phyloP scores from a whole-genome alignment of 2,113 vertebrate genomes.

The Forbesichthys papilliferus region DNA sequence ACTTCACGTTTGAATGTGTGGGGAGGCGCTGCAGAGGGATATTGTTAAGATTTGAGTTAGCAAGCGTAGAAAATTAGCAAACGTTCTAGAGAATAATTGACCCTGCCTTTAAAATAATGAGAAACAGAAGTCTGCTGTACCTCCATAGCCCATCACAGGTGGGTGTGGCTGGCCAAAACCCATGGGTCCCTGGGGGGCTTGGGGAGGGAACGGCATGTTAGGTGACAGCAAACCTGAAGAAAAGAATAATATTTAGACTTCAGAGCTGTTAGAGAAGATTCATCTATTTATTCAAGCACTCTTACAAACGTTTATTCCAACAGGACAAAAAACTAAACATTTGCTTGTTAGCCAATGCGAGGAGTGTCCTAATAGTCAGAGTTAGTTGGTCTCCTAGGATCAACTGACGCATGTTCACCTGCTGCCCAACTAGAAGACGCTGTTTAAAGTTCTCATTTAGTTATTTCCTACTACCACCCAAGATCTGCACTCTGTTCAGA shows the following conservation, averaged over 20 bases:
- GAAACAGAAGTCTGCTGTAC: constrained; percentile 52
- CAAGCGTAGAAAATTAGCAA: too few relatives aligned
- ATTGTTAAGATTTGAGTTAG: too few relatives aligned
- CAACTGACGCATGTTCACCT: too few relatives aligned
- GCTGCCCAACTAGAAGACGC: too few relatives aligned
- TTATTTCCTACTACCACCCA: neutral
- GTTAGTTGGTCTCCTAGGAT: too few relatives aligned
- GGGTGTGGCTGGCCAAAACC: constrained; percentile 88
- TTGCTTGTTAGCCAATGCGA: too few relatives aligned
- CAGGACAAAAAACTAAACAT: too few relatives aligned
- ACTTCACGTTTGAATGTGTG: too few relatives aligned
- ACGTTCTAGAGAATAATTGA: too few relatives aligned
- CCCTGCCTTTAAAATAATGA: neutral
- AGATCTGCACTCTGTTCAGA: neutral
- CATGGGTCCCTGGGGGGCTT: constrained; percentile 85
- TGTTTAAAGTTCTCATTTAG: too few relatives aligned
- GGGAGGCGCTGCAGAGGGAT: too few relatives aligned
- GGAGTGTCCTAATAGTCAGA: too few relatives aligned
- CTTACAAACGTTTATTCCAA: neutral
- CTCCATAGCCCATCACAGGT: constrained; percentile 87
- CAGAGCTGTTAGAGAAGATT: neutral
- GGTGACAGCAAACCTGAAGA: constrained; percentile 71
- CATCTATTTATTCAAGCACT: neutral
- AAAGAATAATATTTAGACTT: neutral
- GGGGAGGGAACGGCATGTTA: constrained; percentile 84